Conservation (phyloP, 2,797 vertebrate species). For the Nothura maculosa region DNA sequence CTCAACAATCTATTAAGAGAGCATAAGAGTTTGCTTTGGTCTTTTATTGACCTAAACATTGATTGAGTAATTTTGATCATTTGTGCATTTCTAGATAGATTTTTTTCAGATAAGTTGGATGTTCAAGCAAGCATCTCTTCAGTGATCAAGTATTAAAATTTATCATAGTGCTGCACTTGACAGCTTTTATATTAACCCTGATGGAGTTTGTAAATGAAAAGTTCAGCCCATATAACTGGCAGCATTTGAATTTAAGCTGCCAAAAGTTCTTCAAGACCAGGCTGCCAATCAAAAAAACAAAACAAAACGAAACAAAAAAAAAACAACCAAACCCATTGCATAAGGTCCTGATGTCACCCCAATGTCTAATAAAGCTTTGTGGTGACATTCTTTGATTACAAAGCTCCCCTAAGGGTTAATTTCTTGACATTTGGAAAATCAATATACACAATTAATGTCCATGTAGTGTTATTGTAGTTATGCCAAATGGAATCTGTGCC, state of each 20-base stretch:
- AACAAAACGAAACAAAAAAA: no score
- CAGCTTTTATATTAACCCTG: conserved; percentile 38
- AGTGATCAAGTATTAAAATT: conserved; percentile 45
- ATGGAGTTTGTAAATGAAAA: conserved; percentile 42
- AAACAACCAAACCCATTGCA: conserved; percentile 20
- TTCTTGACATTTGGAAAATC: conserved; percentile 36
- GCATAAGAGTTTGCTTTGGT: neutral
- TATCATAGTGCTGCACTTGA: neutral
- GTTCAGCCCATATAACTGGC: neutral
- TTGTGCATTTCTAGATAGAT: conserved; percentile 31
- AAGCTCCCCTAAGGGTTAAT: neutral
- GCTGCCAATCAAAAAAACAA: conserved; percentile 39
- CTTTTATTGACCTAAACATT: conserved; percentile 42
- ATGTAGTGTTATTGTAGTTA: conserved; percentile 6
- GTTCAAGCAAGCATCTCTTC: conserved; percentile 40
- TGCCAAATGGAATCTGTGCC: conserved; percentile 46
- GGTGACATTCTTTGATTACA: conserved; percentile 54
- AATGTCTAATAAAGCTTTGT: conserved; percentile 39
- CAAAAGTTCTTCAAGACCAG: conserved; percentile 47
- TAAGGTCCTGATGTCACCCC: conserved; percentile 49
- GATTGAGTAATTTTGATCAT: conserved; percentile 33
- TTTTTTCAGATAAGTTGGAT: neutral
- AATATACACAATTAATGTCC: conserved; percentile 53
- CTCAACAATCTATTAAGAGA: conserved; percentile 34
- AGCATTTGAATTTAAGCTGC: conserved; percentile 38